Evolutionary conservation across 2,113 vertebrate genomes (phyloP), one percentile per base, ranked within the genome.

Genomic region (Gopherus evgoodei): DNA sequence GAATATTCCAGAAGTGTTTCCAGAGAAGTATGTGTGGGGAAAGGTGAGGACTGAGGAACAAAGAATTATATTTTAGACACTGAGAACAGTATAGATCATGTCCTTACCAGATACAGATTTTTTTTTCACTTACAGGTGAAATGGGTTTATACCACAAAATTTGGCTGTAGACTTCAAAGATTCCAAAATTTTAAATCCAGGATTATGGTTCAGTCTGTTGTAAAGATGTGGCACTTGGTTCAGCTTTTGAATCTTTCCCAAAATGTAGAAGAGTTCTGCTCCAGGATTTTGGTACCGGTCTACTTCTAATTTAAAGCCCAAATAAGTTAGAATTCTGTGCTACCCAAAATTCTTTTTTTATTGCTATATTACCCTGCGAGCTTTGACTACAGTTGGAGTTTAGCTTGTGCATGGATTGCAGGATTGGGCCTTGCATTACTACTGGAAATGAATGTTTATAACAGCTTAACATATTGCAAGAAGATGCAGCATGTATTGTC

Each of bases 71-170:
- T 38, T 75, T 38, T 38, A 75, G 69, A 42, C 21, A 75, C n/a
- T 42, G 5, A 75, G 21, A 75, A 75, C 19, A 42, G 19, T 24
- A 42, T 69, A 29, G 75, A 91, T 53, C 62, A 47, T 19, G 79
- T 90, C 56, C 1, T 53, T 91, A 75, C 3, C 29, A 5, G 8
- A 6, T 88, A 49, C 3, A 82, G 42, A 31, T 95, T 65, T 65
- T 35, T 62, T 65, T 35, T 65, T 65, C 62, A 65, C 35, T 93
- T 93, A 75, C 44, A 93, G 25, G 80, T 91, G 81, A 95, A 81
- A 85, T 50, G 8, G 76, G 4, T 50, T 93, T 75, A 87, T 89
- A 83, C 38, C 7, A 42, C 22, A 72, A 8, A 8, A 5, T 57
- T 87, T 35, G 57, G 14, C 31, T 65, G 62, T 65, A 76, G 62